Evolutionary conservation across 2,113 vertebrate species (phyloP).

Genomic region (Perognathus longimembris): DNA sequence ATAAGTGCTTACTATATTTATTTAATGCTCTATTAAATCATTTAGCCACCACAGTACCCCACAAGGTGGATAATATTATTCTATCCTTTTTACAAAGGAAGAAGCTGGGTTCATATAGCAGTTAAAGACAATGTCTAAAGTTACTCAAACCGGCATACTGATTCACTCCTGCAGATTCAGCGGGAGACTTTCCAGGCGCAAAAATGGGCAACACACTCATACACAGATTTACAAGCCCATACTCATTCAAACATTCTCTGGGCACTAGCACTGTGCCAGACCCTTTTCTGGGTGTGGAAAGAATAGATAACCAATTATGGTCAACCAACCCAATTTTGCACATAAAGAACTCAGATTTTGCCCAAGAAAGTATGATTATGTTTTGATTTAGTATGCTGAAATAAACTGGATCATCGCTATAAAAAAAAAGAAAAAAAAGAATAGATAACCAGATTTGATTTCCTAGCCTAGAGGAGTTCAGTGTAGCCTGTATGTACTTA

Average conservation of each 20-base stretch:
- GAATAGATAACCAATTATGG: conserved; percentile 27
- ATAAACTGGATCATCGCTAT: conserved; percentile 22
- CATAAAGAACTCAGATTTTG: background rate
- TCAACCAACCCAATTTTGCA: conserved; percentile 59
- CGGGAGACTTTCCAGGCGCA: conserved; percentile 37
- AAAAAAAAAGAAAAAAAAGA: too few relatives aligned
- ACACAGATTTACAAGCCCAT: background rate
- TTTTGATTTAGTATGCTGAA: conserved; percentile 60
- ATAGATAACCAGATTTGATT: background rate
- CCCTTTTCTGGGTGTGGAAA: background rate
- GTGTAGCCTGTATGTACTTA: background rate
- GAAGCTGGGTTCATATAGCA: background rate
- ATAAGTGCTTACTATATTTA: background rate
- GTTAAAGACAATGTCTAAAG: background rate
- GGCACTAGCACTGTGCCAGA: background rate
- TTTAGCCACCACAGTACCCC: background rate
- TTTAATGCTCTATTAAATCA: background rate
- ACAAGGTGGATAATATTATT: background rate
- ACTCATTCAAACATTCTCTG: background rate
- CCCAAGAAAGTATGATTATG: background rate
- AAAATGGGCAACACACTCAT: background rate
- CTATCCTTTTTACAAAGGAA: conserved; percentile 3
- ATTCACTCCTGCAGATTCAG: conserved; percentile 14
- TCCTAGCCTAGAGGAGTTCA: background rate
- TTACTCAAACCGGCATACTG: background rate